These are phyloP conservation scores for Lepus townsendii DNA, from an alignment of 2,797 vertebrate genomes.

Conservation along the genomic window DNA sequence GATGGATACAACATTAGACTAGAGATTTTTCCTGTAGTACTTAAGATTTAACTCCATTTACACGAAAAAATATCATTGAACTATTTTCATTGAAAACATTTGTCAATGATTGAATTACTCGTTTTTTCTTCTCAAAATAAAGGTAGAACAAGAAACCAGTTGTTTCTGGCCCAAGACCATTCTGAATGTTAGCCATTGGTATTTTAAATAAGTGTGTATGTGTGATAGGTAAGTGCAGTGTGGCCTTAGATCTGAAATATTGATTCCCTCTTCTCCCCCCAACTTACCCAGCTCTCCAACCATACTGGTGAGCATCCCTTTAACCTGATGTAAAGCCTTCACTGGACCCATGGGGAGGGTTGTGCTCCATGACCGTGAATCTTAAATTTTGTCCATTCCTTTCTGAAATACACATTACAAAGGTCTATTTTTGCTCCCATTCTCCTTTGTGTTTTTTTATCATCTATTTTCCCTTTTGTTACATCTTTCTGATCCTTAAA, in stretches of 20 bases:
- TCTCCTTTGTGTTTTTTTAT: background rate
- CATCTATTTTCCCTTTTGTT: background rate
- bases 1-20: background rate
- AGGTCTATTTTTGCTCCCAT: background rate
- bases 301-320: too few species aligned
- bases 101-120: background rate
- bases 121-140: background rate
- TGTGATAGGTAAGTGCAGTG: background rate
- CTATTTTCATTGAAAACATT: background rate
- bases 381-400: background rate
- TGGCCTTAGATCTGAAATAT: background rate
- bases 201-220: too few species aligned
- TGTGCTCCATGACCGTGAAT: background rate
- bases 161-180: background rate
- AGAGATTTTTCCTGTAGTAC: background rate
- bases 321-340: background rate
- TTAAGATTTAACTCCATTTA: slow-evolving; percentile 24
- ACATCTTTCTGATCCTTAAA: background rate
- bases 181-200: background rate
- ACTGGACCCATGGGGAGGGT: background rate
- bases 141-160: background rate
- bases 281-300: background rate
- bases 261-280: background rate
- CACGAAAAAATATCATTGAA: background rate
- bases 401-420: background rate